Evolutionary conservation across 2,797 vertebrate species (phyloP).

Genomic region (Philypnodon macrostomus): DNA sequence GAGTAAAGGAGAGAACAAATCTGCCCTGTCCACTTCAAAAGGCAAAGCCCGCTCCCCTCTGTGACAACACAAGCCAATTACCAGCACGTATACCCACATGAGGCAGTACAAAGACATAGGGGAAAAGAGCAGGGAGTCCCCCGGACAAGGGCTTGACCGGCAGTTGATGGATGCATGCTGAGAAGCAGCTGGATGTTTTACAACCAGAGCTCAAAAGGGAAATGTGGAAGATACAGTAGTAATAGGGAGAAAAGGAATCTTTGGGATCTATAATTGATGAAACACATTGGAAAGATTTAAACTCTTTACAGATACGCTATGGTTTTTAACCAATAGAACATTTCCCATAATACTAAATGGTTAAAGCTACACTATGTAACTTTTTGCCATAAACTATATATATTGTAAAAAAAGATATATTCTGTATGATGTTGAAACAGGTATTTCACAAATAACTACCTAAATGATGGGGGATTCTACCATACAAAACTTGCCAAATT

Average conservation of each 20-base stretch:
- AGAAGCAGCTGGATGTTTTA: conserved; percentile 27
- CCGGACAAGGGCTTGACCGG: conserved; percentile 8
- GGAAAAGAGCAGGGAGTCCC: not conserved
- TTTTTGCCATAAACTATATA: too few relatives aligned
- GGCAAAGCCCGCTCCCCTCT: conserved; percentile 22
- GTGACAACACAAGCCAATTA: conserved; percentile 30
- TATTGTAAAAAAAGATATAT: too few relatives aligned
- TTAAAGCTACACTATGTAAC: too few relatives aligned
- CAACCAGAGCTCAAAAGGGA: conserved; percentile 6
- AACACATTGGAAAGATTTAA: not conserved
- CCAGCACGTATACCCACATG: conserved; percentile 8
- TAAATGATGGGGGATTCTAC: too few relatives aligned
- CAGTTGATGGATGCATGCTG: conserved; percentile 36
- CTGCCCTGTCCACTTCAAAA: conserved; percentile 45
- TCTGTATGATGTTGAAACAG: too few relatives aligned
- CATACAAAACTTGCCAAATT: too few relatives aligned
- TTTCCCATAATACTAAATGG: too few relatives aligned
- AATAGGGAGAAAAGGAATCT: conserved; percentile 1
- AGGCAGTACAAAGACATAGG: conserved; percentile 6
- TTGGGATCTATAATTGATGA: not conserved
- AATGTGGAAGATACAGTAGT: not conserved
- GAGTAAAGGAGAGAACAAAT: conserved; percentile 37
- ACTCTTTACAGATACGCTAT: too few relatives aligned
- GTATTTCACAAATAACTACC: too few relatives aligned
- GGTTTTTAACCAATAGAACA: too few relatives aligned